phyloP scores from a whole-genome alignment of 1,140 invertebrate genomes.

The Macrotrachela quadricornifera region DNA sequence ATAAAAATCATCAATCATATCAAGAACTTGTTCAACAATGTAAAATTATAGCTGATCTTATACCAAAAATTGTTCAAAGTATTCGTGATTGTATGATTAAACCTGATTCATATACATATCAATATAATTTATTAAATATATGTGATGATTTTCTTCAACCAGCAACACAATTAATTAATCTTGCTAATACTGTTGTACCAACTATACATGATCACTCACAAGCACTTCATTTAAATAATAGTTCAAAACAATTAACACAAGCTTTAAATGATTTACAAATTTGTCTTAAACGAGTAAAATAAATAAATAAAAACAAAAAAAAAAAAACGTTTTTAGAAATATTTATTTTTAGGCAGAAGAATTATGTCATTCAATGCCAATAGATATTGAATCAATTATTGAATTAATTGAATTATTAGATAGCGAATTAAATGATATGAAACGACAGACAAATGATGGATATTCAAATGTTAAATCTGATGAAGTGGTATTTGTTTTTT shows the following conservation, averaged over 20 bases:
- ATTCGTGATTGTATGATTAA: conserved; percentile 48
- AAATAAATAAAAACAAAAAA: conserved; percentile 6
- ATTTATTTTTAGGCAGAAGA: conserved; percentile 41
- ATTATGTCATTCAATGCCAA: conserved; percentile 47
- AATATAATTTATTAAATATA: conserved; percentile 60
- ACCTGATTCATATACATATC: conserved; percentile 48
- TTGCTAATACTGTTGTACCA: conserved; percentile 56
- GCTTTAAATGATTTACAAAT: conserved; percentile 55
- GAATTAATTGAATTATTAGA: conserved; percentile 56
- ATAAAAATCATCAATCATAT: conserved; percentile 47
- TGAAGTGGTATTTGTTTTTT: too few species aligned
- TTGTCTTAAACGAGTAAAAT: conserved; percentile 42
- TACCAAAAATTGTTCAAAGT: conserved; percentile 57
- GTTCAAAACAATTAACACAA: conserved; percentile 48
- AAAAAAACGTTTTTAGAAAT: too few species aligned
- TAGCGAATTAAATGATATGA: conserved; percentile 11
- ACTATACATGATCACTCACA: conserved; percentile 58
- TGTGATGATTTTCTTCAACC: conserved; percentile 53
- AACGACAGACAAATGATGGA: too few species aligned
- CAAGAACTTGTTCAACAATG: conserved; percentile 56
- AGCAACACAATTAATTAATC: conserved; percentile 42
- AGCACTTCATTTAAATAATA: conserved; percentile 46
- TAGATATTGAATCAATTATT: conserved; percentile 49
- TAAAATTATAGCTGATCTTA: conserved; percentile 47
- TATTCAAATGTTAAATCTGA: too few species aligned